phyloP scores from a whole-genome alignment of 2,113 vertebrate genomes.

The Glaucomys volans region DNA sequence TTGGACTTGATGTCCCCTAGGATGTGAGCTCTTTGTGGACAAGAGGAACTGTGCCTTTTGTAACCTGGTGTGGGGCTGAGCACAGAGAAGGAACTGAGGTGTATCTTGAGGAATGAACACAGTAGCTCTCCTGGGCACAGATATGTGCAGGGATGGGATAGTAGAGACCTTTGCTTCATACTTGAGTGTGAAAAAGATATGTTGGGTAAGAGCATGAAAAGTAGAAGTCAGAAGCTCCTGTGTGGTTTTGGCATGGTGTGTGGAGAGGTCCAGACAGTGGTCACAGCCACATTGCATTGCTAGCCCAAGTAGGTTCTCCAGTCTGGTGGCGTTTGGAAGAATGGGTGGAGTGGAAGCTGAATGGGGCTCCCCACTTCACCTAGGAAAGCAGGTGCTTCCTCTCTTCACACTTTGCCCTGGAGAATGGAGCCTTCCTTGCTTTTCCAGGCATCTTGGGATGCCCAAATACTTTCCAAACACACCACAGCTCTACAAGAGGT shows the following conservation, averaged over 20 bases:
- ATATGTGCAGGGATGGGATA: background rate
- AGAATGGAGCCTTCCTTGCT: background rate
- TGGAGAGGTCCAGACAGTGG: background rate
- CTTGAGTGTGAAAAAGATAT: background rate
- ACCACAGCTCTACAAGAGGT: accelerated
- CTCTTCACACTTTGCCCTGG: background rate
- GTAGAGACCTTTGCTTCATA: background rate
- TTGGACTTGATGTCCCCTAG: background rate
- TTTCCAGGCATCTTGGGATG: background rate
- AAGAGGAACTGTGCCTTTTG: background rate
- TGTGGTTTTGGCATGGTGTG: background rate
- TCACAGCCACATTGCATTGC: background rate
- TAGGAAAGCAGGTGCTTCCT: background rate
- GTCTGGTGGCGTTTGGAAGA: background rate
- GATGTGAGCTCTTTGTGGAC: background rate
- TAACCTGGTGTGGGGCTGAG: background rate
- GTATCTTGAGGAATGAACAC: background rate
- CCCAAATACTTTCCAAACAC: background rate
- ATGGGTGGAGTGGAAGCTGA: background rate
- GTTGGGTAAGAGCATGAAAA: background rate
- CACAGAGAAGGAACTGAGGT: background rate
- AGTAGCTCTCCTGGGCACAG: background rate
- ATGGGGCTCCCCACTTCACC: too few species aligned
- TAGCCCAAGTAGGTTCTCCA: background rate
- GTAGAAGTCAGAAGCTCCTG: background rate